Conservation (phyloP, 1,140 invertebrate genomes). For the Lasioglossum albipes region DNA sequence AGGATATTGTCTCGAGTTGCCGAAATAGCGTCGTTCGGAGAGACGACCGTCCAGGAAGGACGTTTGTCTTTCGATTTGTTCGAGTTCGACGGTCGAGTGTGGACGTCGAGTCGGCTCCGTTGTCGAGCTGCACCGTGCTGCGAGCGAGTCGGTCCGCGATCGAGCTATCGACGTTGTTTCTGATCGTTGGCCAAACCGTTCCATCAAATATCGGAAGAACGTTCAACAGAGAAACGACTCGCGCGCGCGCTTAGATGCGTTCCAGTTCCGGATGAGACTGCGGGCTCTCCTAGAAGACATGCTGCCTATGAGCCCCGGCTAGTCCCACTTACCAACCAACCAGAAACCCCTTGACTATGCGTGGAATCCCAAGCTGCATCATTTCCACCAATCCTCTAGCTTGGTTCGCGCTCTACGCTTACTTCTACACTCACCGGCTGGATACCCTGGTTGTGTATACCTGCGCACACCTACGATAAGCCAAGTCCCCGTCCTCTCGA, state of each 20-base stretch:
- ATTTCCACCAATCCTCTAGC: conserved; percentile 74
- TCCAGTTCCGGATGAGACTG: conserved; percentile 78
- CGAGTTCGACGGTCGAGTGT: too few species aligned
- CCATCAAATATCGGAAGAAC: neutral
- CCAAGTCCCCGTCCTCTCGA: conserved; percentile 3
- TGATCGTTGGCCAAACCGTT: neutral
- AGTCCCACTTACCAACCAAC: conserved; percentile 81
- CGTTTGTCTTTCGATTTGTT: too few species aligned
- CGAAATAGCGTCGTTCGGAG: neutral
- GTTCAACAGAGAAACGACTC: neutral
- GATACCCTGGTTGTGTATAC: neutral
- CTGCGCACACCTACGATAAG: neutral
- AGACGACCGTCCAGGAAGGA: too few species aligned
- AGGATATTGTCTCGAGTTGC: neutral
- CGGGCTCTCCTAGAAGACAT: conserved; percentile 78
- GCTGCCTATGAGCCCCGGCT: conserved; percentile 80
- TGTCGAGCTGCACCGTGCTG: neutral
- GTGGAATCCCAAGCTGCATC: conserved; percentile 76
- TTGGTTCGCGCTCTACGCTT: conserved; percentile 53
- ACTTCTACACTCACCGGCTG: conserved; percentile 34
- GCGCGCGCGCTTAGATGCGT: conserved; percentile 57
- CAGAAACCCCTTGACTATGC: conserved; percentile 77
- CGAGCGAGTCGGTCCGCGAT: too few species aligned
- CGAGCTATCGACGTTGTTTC: neutral
- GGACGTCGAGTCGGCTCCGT: neutral